Evolutionary conservation across 2,797 vertebrate genomes (phyloP).

Genomic region (Poeciliopsis presidionis): DNA sequence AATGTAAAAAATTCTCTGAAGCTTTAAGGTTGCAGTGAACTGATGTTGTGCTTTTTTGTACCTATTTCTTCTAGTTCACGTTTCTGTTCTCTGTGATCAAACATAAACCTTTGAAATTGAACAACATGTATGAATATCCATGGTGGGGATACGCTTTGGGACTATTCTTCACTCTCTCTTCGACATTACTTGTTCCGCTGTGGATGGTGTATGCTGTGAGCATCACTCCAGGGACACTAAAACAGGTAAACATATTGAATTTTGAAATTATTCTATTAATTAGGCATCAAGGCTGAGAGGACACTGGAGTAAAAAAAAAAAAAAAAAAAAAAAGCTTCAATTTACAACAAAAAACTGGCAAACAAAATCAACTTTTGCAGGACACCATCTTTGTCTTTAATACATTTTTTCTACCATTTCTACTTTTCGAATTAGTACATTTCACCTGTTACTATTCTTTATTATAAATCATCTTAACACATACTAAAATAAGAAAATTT

Average conservation of each 20-base stretch:
- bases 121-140: slow-evolving; percentile 83
- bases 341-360: background rate
- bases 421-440: background rate
- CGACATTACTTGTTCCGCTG: slow-evolving; percentile 79
- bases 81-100: slow-evolving; percentile 81
- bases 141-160: slow-evolving; percentile 85
- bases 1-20: background rate
- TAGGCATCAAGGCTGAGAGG: background rate
- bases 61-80: slow-evolving; percentile 67
- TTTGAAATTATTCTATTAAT: background rate
- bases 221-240: slow-evolving; percentile 76
- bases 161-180: slow-evolving; percentile 81
- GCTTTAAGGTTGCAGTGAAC: background rate
- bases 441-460: background rate
- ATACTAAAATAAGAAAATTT: slow-evolving; percentile 1
- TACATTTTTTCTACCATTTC: background rate
- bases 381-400: background rate
- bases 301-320: background rate
- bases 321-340: background rate
- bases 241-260: slow-evolving; percentile 69
- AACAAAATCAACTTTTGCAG: background rate
- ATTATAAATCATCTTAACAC: background rate
- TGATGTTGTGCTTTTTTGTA: background rate
- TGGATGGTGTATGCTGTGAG: slow-evolving; percentile 80
- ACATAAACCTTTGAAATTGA: slow-evolving; percentile 81